Evolutionary conservation across 2,797 vertebrate species (phyloP).

Genomic region (Anolis apletophallus): DNA sequence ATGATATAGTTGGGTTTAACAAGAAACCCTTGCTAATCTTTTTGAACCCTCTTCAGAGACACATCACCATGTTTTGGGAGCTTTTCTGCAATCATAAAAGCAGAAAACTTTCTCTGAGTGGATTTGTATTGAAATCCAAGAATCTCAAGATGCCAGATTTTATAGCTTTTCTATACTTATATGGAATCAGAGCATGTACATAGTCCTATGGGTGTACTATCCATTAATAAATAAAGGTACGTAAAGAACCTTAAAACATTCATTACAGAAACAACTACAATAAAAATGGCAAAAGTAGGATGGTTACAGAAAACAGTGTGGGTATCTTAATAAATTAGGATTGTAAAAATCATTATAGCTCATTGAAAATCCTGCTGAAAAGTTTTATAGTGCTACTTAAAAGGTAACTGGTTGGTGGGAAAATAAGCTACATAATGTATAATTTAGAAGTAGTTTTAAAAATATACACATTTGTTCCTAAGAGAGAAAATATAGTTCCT

Average conservation of each 20-base stretch:
- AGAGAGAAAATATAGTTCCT: neutral
- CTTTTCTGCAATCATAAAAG: neutral
- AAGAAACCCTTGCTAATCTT: neutral
- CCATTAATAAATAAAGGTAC: neutral
- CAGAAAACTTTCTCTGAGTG: neutral
- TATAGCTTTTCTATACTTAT: neutral
- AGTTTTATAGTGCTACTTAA: neutral
- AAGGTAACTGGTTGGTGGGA: neutral
- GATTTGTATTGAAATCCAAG: neutral
- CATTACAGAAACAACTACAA: neutral
- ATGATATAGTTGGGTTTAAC: neutral
- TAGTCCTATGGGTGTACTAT: neutral
- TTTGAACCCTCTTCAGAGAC: neutral
- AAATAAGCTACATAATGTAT: neutral
- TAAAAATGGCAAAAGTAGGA: neutral
- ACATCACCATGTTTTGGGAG: neutral
- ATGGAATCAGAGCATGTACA: neutral
- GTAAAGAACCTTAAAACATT: neutral
- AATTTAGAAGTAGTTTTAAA: neutral
- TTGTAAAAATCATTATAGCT: neutral
- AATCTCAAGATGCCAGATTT: neutral
- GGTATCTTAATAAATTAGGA: neutral
- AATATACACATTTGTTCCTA: neutral
- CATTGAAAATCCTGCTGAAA: neutral
- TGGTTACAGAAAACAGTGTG: neutral